These are phyloP conservation scores for Microcebus ravelobensis DNA, from an alignment of 2,113 vertebrate genomes.

Conservation along the genomic window DNA sequence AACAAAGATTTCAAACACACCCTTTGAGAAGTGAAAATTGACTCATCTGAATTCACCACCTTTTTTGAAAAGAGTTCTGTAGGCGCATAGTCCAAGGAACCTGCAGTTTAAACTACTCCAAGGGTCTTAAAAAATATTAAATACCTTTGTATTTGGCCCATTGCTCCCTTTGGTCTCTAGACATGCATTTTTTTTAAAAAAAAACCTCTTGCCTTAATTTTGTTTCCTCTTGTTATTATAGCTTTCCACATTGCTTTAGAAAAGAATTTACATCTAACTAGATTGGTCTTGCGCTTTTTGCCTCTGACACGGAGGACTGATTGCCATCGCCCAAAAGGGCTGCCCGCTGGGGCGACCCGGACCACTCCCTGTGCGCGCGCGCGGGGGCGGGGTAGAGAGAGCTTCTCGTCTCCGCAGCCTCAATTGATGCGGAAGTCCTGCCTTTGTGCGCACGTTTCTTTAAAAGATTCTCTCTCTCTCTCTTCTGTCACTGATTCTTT, in stretches of 20 bases:
- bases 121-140: neutral
- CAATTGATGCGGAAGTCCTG: neutral
- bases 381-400: neutral
- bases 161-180: neutral
- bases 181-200: neutral
- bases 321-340: accelerated
- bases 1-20: neutral
- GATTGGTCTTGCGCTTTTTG: neutral
- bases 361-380: neutral
- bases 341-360: accelerated
- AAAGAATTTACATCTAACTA: neutral
- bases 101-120: neutral
- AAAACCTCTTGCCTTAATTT: neutral
- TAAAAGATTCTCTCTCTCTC: neutral
- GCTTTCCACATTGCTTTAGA: neutral
- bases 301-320: neutral
- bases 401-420: neutral
- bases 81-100: neutral
- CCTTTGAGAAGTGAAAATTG: neutral
- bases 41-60: neutral
- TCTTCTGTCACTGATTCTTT: neutral
- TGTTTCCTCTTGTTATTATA: neutral
- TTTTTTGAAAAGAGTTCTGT: neutral
- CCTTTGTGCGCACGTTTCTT: neutral
- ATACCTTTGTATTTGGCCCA: neutral